phyloP scores from a whole-genome alignment of 2,797 vertebrate species.

The Ctenopoma multispine region DNA sequence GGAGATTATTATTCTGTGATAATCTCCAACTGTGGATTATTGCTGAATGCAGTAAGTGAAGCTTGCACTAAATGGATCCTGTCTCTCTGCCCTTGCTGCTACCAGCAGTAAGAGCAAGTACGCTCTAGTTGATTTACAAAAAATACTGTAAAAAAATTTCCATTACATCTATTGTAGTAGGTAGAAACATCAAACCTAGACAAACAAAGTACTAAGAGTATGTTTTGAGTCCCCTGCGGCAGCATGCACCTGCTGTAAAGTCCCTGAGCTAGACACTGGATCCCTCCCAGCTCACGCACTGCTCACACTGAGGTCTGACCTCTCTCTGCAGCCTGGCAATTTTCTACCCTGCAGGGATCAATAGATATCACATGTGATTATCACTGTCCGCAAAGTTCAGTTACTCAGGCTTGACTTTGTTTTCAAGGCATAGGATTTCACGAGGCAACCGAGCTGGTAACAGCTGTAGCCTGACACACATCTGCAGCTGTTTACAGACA shows the following conservation, averaged over 20 bases:
- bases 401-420: slow-evolving; percentile 5
- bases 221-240: not conserved
- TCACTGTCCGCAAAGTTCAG: slow-evolving; percentile 27
- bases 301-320: slow-evolving; percentile 14
- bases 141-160: not conserved
- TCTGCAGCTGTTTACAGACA: slow-evolving; percentile 49
- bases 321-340: slow-evolving; percentile 1
- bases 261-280: slow-evolving; percentile 15
- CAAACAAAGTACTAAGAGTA: not conserved
- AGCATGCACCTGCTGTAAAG: not conserved
- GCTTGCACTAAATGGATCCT: no score
- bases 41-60: not conserved
- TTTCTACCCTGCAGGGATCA: slow-evolving; percentile 21
- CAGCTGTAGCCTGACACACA: slow-evolving; percentile 39
- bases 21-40: not conserved
- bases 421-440: slow-evolving; percentile 8
- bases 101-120: no score
- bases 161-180: not conserved
- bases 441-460: not conserved
- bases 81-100: no score
- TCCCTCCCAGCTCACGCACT: slow-evolving; percentile 3
- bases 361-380: slow-evolving; percentile 42
- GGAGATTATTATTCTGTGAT: no score
- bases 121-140: no score
- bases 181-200: not conserved